Evolutionary conservation across 2,888 invertebrate genomes (phyloP).

Genomic region (Papilio protenor): DNA sequence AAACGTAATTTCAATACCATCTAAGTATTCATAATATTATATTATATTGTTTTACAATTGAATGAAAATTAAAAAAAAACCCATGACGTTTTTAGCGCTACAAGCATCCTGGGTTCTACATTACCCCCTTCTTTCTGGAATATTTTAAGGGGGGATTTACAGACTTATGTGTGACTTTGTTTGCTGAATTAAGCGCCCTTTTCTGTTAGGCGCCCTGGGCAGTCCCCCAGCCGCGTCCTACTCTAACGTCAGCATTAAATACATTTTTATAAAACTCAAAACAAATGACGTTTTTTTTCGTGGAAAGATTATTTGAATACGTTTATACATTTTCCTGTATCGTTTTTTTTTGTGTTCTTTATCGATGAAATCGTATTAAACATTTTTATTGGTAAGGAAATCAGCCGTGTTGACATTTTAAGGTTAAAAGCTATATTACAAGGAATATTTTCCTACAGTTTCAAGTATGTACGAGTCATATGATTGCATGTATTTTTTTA

Average conservation of each 20-base stretch:
- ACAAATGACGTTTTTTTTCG: neutral
- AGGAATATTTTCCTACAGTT: neutral
- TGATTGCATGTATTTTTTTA: neutral
- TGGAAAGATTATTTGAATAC: neutral
- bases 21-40: neutral
- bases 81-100: too few species aligned
- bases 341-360: neutral
- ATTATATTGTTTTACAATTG: too few species aligned
- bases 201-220: too few species aligned
- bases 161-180: too few species aligned
- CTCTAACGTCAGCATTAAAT: neutral
- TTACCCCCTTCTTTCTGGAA: too few species aligned
- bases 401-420: neutral
- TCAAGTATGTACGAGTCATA: neutral
- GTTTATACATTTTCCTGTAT: neutral
- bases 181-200: too few species aligned
- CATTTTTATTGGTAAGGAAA: neutral
- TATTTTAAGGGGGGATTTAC: too few species aligned
- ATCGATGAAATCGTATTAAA: neutral
- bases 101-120: too few species aligned
- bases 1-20: neutral
- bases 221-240: too few species aligned
- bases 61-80: too few species aligned
- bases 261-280: neutral
- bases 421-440: neutral